Evolutionary conservation across 2,113 vertebrate genomes (phyloP), one percentile per base, ranked within the genome.

Genomic region (Planiliza haematocheilus): DNA sequence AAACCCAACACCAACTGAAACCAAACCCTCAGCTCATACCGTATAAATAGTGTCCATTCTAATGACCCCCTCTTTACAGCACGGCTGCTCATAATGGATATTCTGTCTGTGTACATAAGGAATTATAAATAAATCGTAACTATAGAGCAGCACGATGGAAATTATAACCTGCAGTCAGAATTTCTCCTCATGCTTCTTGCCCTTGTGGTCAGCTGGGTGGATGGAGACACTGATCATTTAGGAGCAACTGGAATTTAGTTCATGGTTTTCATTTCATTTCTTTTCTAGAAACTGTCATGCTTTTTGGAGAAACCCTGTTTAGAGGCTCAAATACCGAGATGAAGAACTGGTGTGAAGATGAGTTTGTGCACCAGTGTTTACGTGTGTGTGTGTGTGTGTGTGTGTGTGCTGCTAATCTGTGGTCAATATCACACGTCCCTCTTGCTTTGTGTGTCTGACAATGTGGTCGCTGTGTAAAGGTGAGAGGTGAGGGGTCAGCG

Each of bases 121-220:
- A 66, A 86, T 91, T 91, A 91, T 91, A 92, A 91, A 93, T 92
- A 92, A 70, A 87, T 90, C 45, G 37, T 92, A 93, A 93, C 80
- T 89, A 93, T 49, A 92, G 88, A 86, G 85, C 69, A 46, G 37
- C 62, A 68, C 73, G 81, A 69, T 79, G 61, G 61, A 90, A 91
- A 92, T 92, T 88, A 91, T 45, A 91, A 83, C 75, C 64, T 86
- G 38, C 52, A 68, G 73, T 48, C 45, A 37, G 41, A 50, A 16
- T 49, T 36, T 36, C 16, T 24, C 71, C 81, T 76, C 57, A 58
- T 66, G 73, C 58, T 58, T 79, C 77, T 70, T 55, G 73, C 62
- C 64, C 18, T 43, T 65, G 78, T 51, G 91, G 91, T 91, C 37
- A 58, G 70, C 71, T 62, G 71, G 81, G 51, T 72, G 72, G 76